These are phyloP conservation scores for Drosophila pseudoananassae DNA, from an alignment of 1,140 invertebrate genomes.

Conservation along the genomic window DNA sequence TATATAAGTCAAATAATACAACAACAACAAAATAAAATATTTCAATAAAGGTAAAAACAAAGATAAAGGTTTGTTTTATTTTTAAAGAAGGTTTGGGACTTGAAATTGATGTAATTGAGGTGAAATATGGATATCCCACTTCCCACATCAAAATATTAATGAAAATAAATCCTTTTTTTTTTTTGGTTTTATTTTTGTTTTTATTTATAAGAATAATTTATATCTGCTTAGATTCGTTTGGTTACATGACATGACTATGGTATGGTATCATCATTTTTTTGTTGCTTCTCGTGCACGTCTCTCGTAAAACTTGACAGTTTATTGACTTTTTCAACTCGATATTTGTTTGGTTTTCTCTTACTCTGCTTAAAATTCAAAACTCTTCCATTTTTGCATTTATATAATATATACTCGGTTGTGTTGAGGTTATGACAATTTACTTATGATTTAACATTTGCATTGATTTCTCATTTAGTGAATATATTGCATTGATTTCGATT, in stretches of 20 bases:
- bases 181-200: slow-evolving; percentile 58
- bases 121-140: neutral
- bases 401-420: slow-evolving; percentile 42
- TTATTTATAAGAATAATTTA: slow-evolving; percentile 84
- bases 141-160: no score
- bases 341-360: slow-evolving; percentile 10
- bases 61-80: neutral
- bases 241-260: slow-evolving; percentile 81
- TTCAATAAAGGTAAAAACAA: slow-evolving; percentile 71
- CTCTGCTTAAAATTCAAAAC: slow-evolving; percentile 64
- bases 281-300: slow-evolving; percentile 10
- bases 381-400: slow-evolving; percentile 4
- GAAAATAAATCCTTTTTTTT: neutral
- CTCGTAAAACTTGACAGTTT: slow-evolving; percentile 37
- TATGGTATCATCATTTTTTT: slow-evolving; percentile 67
- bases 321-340: slow-evolving; percentile 48
- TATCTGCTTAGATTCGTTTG: slow-evolving; percentile 78
- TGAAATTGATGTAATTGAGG: neutral
- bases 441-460: slow-evolving; percentile 66
- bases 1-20: slow-evolving; percentile 81
- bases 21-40: slow-evolving; percentile 66
- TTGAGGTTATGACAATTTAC: slow-evolving; percentile 56
- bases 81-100: neutral
- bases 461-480: slow-evolving; percentile 64
- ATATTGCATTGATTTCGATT: slow-evolving; percentile 69